These are phyloP conservation scores for Hyaena hyaena DNA, from an alignment of 2,113 vertebrate species.

Conservation along the genomic window DNA sequence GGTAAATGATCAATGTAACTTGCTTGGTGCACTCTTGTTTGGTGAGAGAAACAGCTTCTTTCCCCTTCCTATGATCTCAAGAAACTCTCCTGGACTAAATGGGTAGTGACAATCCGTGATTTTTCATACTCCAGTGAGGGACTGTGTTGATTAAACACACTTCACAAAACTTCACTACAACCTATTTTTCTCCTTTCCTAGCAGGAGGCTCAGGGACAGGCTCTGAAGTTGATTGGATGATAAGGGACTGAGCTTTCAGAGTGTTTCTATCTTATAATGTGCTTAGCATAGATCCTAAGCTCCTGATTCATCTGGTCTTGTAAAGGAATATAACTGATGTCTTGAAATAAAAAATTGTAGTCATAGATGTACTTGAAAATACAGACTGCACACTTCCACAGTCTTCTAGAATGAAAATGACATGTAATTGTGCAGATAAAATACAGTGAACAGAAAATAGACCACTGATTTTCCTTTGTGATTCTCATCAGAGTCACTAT, in stretches of 20 bases:
- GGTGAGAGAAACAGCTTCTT: accelerated
- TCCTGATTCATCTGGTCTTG: background rate
- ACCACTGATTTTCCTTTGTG: background rate
- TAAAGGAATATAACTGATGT: background rate
- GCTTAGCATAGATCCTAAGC: background rate
- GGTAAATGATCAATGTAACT: background rate
- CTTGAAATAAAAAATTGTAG: background rate
- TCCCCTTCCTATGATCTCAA: background rate
- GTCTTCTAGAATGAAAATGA: background rate
- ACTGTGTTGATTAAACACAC: background rate
- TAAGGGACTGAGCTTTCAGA: background rate
- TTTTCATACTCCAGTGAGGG: background rate
- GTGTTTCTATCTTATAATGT: background rate
- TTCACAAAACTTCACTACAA: background rate
- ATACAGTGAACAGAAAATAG: background rate
- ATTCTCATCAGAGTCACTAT: background rate
- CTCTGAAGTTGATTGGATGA: background rate
- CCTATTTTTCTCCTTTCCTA: background rate
- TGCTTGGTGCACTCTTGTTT: background rate
- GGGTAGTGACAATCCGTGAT: background rate
- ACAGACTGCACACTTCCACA: background rate
- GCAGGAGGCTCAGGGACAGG: background rate
- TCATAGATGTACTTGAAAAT: background rate
- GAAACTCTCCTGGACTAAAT: background rate
- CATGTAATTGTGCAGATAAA: background rate